Percentiles rank a stretch among this genome's conserved stretches.
Conservation (phyloP, 2,888 invertebrate genomes). For the Oxytorus armatus region DNA sequence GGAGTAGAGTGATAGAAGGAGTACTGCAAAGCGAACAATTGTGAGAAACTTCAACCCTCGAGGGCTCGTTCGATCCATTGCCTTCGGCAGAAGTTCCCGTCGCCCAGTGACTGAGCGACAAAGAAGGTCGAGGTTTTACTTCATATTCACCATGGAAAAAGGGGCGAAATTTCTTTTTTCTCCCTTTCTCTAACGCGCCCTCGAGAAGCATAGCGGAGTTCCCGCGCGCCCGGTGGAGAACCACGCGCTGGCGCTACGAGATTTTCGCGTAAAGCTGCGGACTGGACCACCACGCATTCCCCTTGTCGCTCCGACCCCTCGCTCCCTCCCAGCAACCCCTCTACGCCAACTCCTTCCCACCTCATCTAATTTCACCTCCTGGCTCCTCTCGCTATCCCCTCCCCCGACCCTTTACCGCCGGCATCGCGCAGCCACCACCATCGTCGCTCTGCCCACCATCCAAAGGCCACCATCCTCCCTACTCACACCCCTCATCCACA, state of each 20-base stretch:
- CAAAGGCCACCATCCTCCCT: conserved; percentile 73
- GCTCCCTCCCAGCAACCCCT: no score
- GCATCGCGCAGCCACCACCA: conserved; percentile 8
- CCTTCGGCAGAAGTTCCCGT: background rate
- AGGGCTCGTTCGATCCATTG: background rate
- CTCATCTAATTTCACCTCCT: conserved; percentile 33
- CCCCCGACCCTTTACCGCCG: conserved; percentile 72
- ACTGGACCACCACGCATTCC: conserved; percentile 83
- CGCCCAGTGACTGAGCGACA: no score
- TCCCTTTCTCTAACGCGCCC: background rate
- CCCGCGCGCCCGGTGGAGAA: conserved; percentile 66
- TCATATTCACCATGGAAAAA: conserved; percentile 12
- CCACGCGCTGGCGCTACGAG: conserved; percentile 74
- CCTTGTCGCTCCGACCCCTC: conserved; percentile 73
- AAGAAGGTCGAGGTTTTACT: conserved; percentile 16
- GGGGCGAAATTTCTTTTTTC: conserved; percentile 7
- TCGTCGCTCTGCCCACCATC: conserved; percentile 47
- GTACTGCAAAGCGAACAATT: no score
- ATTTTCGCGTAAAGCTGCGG: conserved; percentile 82
- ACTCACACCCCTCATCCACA: conserved; percentile 78
- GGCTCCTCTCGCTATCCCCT: conserved; percentile 67
- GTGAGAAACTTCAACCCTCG: background rate
- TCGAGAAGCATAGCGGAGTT: conserved; percentile 64
- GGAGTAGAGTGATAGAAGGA: no score
- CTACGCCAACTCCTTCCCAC: conserved; percentile 48